Conservation (phyloP, 2,113 vertebrate species). For the Oreochromis tanganicae region DNA sequence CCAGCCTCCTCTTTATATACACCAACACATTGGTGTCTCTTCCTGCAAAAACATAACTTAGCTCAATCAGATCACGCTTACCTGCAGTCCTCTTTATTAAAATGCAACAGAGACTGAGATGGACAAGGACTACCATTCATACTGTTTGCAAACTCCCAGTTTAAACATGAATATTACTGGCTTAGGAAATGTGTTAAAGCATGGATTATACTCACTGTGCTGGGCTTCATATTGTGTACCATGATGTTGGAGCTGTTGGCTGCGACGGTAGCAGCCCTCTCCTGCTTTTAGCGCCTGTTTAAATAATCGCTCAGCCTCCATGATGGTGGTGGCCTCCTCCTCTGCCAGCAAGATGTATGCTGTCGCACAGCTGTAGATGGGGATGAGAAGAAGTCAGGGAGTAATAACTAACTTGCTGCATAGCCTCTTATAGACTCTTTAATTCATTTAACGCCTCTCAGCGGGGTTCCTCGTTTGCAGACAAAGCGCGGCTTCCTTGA, state of each 20-base stretch:
- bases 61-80: background rate
- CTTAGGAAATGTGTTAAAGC: background rate
- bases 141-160: background rate
- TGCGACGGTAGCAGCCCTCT: conserved; percentile 91
- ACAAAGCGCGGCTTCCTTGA: background rate
- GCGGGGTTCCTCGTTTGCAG: background rate
- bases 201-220: conserved; percentile 80
- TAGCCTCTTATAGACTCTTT: background rate
- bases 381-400: background rate
- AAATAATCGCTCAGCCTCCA: conserved; percentile 94
- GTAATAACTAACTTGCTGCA: background rate
- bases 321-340: conserved; percentile 96
- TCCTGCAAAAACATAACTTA: conserved; percentile 67
- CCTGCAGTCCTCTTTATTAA: background rate
- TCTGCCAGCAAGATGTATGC: conserved; percentile 96
- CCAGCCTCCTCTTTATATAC: conserved; percentile 95
- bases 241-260: conserved; percentile 93
- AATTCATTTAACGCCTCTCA: background rate
- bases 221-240: conserved; percentile 96
- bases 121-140: background rate
- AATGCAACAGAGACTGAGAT: background rate
- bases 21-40: conserved; percentile 97
- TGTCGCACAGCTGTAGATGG: conserved; percentile 83
- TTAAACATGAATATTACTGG: background rate
- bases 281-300: conserved; percentile 94